Conservation (phyloP, 2,888 invertebrate species). For the Atrina japonica region DNA sequence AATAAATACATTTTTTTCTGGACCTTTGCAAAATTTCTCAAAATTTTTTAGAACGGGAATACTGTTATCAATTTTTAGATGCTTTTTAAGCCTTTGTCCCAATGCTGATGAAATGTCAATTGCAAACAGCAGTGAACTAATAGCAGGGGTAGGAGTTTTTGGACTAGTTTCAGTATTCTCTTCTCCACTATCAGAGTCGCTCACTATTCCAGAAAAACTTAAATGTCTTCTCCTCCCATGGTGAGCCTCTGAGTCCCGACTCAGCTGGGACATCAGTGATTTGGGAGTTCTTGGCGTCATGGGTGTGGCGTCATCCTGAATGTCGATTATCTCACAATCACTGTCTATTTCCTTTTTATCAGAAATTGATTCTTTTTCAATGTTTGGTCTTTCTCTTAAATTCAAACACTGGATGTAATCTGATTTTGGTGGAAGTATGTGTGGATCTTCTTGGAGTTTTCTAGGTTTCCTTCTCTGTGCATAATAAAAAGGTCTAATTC, state of each 20-base stretch:
- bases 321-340: constrained; percentile 45
- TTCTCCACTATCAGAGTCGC: constrained; percentile 53
- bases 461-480: constrained; percentile 15
- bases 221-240: constrained; percentile 46
- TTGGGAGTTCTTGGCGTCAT: constrained; percentile 71
- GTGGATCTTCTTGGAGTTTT: constrained; percentile 23
- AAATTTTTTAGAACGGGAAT: constrained; percentile 61
- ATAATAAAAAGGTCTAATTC: not conserved
- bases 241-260: constrained; percentile 57
- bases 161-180: constrained; percentile 43
- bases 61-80: constrained; percentile 64
- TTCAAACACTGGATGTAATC: constrained; percentile 32
- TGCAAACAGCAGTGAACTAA: constrained; percentile 53
- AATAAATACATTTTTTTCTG: constrained; percentile 66
- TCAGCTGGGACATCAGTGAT: constrained; percentile 74
- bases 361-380: constrained; percentile 39
- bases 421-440: constrained; percentile 32
- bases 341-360: constrained; percentile 38
- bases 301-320: constrained; percentile 47
- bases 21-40: constrained; percentile 67
- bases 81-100: constrained; percentile 71
- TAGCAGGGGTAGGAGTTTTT: constrained; percentile 13
- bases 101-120: constrained; percentile 71
- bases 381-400: constrained; percentile 45
- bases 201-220: constrained; percentile 46